Conservation (phyloP, 1,140 invertebrate species). For the Drosophila lowei region DNA sequence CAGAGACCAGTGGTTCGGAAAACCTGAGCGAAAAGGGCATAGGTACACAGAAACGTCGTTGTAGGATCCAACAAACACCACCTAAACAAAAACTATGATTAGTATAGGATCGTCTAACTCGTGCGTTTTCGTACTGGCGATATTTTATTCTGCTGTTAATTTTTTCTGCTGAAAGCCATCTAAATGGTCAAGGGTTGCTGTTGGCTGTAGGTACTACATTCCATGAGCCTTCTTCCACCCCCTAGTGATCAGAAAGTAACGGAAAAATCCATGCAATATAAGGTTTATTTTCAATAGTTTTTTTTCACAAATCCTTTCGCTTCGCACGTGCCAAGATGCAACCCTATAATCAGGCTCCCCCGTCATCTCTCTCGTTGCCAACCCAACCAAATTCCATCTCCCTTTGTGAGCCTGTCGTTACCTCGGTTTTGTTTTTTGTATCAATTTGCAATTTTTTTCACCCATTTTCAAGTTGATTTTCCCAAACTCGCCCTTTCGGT, state of each 20-base stretch:
- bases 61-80: background rate
- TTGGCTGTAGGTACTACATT: conserved; percentile 1
- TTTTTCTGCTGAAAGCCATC: conserved; percentile 24
- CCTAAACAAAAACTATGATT: background rate
- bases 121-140: too few species aligned
- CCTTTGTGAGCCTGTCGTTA: conserved; percentile 70
- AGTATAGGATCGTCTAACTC: too few species aligned
- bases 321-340: conserved; percentile 66
- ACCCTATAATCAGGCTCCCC: conserved; percentile 69
- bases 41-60: background rate
- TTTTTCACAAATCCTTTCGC: conserved; percentile 60
- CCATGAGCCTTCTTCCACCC: conserved; percentile 10
- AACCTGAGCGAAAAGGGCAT: background rate
- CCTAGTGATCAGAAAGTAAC: conserved; percentile 37
- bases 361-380: conserved; percentile 37
- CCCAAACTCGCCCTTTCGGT: conserved; percentile 46
- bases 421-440: conserved; percentile 63
- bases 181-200: conserved; percentile 65
- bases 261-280: conserved; percentile 54
- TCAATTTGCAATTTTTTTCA: conserved; percentile 78
- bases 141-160: too few species aligned
- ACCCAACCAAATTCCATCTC: conserved; percentile 26
- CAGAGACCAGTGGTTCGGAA: conserved; percentile 12
- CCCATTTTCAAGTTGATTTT: conserved; percentile 73
- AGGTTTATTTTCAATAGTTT: conserved; percentile 14